Evolutionary conservation across 2,888 invertebrate species (phyloP), one percentile per base, ranked within the genome.

Genomic region (Pterobdella sp.): DNA sequence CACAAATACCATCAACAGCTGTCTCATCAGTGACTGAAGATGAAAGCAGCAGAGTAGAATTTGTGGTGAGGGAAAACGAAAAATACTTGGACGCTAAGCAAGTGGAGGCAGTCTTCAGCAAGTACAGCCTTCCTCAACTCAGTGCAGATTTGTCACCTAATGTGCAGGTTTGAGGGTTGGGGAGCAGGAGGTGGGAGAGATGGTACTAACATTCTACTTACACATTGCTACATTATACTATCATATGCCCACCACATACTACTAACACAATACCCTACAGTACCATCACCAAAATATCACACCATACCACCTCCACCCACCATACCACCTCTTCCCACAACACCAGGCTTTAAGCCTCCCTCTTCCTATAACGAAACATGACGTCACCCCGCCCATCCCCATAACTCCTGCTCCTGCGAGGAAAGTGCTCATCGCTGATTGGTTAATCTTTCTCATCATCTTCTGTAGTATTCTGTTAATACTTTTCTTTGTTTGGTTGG

Each of bases 371-470:
- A 3, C 4, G 32, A 14, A 34, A 2, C 34, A 10, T 22, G 31
- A 35, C 14, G 29, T 29, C 10, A 32, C 34, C 18, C 29, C 37
- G 14, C 22, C 63, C 22, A n/a, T 60, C 37, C 66, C 71, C 22
- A 49, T 35, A n/a, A 29, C 56, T 29, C 56, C 73, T 2, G 32
- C 72, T 14, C 66, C 73, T 2, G 14, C 34, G 35, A 35, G 65
- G 1, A 4, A 3, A 26, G 73, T 73, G 60, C 36, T 37, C 42
- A 68, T 76, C 37, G 74, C 76, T 10, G 71, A 73, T 49, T 76
- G 76, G 76, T 71, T 73, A 1, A 68, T 76, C 1, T 74, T 74
- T 42, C 72, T 76, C 26, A 60, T 73, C 0, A 68, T 74, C 26
- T 66, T 73, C 10, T 64, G 36, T 2, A 56, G 72, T 36, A 32